Percentiles rank a stretch among this genome's conserved stretches.
Evolutionary conservation across 2,888 invertebrate species (phyloP).

Genomic region (Cephus pulcher): DNA sequence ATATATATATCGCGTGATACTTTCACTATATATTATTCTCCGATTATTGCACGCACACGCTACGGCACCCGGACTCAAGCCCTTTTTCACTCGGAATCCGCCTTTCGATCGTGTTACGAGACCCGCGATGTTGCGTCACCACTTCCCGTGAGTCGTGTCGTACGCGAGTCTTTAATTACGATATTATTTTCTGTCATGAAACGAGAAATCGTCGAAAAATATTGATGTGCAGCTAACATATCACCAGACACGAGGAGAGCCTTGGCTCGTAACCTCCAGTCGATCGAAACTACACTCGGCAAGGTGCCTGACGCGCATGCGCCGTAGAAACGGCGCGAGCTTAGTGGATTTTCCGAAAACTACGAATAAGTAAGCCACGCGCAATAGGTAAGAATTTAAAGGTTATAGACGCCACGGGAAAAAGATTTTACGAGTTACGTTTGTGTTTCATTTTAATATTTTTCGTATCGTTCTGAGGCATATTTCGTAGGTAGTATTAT

Average conservation of each 20-base stretch:
- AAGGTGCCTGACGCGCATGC: constrained; percentile 32
- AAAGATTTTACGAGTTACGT: not conserved
- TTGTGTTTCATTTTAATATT: not conserved
- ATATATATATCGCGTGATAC: not conserved
- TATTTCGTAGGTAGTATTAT: not conserved
- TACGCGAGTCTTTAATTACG: not conserved
- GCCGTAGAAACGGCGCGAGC: constrained; percentile 35
- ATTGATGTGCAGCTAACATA: constrained; percentile 17
- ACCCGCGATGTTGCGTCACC: not conserved
- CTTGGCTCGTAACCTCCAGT: constrained; percentile 34
- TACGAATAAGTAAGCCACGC: not conserved
- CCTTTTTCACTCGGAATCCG: not conserved
- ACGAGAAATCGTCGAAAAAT: constrained; percentile 9
- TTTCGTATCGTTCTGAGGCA: not conserved
- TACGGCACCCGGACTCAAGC: not conserved
- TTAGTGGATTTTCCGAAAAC: constrained; percentile 2
- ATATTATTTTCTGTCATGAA: constrained; percentile 19
- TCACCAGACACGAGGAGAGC: constrained; percentile 21
- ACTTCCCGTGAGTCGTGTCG: not conserved
- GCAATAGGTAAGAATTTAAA: not conserved
- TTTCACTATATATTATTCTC: not conserved
- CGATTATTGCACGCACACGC: not conserved
- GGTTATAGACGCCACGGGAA: not conserved
- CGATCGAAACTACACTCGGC: constrained; percentile 50
- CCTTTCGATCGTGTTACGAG: not conserved